Conservation (phyloP, 2,797 vertebrate species). For the Etheostoma perlongum region DNA sequence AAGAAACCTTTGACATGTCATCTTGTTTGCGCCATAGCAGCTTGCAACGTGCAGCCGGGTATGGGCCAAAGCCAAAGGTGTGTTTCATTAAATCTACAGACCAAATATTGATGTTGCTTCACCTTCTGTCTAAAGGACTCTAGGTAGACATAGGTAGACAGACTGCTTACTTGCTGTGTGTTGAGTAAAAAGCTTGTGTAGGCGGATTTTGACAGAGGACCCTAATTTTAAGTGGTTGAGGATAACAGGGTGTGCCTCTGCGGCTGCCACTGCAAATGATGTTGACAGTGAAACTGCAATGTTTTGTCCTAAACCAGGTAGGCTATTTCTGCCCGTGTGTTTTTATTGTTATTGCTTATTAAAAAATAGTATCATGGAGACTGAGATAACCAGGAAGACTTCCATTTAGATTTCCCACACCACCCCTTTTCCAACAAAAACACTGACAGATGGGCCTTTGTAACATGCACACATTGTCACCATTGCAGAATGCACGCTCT, state of each 20-base stretch:
- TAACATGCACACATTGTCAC: constrained; percentile 43
- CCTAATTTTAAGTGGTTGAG: constrained; percentile 39
- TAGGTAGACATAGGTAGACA: not conserved
- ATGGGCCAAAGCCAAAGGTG: no score
- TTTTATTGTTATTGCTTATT: constrained; percentile 7
- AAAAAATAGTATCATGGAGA: constrained; percentile 6
- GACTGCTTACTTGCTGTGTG: constrained; percentile 18
- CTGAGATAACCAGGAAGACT: constrained; percentile 31
- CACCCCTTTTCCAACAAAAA: constrained; percentile 20
- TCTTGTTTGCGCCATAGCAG: constrained; percentile 42
- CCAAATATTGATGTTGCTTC: constrained; percentile 20
- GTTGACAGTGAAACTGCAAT: constrained; percentile 23
- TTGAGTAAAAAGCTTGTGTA: constrained; percentile 46
- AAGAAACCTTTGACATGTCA: constrained; percentile 33
- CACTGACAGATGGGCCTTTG: constrained; percentile 50
- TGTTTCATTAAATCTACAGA: not conserved
- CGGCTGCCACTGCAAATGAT: constrained; percentile 32
- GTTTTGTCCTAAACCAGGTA: constrained; percentile 27
- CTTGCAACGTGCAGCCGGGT: constrained; percentile 38
- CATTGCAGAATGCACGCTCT: constrained; percentile 52
- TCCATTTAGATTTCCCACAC: constrained; percentile 12
- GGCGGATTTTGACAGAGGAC: constrained; percentile 50
- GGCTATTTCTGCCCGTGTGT: constrained; percentile 16
- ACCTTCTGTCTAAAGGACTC: constrained; percentile 14
- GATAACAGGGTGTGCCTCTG: constrained; percentile 54